Conservation (phyloP, 2,797 vertebrate species). For the Crax fasciolata region DNA sequence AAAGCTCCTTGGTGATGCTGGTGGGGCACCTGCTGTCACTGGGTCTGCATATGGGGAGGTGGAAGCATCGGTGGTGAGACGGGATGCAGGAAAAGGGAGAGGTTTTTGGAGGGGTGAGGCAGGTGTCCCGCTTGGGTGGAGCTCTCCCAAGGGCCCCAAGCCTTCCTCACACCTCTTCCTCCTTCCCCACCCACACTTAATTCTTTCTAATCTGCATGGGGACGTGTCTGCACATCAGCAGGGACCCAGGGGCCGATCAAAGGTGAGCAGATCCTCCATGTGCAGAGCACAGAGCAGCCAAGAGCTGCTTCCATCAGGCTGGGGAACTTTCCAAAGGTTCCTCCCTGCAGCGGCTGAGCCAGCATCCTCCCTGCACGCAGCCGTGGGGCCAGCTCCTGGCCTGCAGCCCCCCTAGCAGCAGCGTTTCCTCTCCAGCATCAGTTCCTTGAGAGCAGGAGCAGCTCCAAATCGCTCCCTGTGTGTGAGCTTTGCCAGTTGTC, state of each 20-base stretch:
- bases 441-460: neutral
- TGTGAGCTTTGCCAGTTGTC: neutral
- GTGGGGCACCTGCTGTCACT: neutral
- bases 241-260: neutral
- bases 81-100: fast-evolving
- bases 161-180: slow-evolving; percentile 25
- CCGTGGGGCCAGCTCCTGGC: neutral
- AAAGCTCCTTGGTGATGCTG: neutral
- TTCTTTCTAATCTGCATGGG: neutral
- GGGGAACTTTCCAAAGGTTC: neutral
- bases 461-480: neutral
- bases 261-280: neutral
- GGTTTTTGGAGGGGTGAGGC: neutral
- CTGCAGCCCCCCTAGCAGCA: neutral
- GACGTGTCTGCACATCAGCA: neutral
- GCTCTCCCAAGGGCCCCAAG: neutral
- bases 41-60: neutral
- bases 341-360: neutral
- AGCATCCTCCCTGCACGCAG: neutral
- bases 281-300: neutral
- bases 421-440: neutral
- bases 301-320: neutral
- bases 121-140: neutral
- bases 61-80: neutral
- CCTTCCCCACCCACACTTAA: neutral